Base-by-base conservation (phyloP, 2,797 vertebrate genomes). In the Cheirogaleus major region DNA sequence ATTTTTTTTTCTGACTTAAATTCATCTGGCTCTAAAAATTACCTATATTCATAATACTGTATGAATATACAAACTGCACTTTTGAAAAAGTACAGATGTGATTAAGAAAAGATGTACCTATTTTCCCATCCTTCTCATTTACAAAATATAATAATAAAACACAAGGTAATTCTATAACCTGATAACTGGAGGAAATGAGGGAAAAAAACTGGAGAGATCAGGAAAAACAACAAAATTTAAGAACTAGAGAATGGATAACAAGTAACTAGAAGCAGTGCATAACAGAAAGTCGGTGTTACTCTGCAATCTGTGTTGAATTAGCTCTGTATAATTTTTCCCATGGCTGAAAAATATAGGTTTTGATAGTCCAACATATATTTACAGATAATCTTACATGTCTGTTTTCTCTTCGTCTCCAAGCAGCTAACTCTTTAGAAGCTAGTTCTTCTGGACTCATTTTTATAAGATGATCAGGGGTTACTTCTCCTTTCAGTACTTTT, bases 371-470 rank as follows among this genome's bases (percentile, higher is more conserved):
- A 92, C 3, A 61, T 30, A 35, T 38, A 80, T 80, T 78, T 30
- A 35, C 2, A 78, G 20, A 41, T 67, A 97, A 90, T 98, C 99
- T 99, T 98, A 99, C 99, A 43, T 99, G 99, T 99, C 99, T 99
- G 98, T 99, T 99, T 98, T 99, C 99, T 98, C 99, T 99, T 98
- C 99, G 99, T 98, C 99, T 99, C 99, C 99, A 99, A 63, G 99
- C 99, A 98, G 99, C 99, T 98, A 99, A 97, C 95, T 99, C 99
- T 98, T 99, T 99, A 2, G 99, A 99, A 97, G 99, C 99, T 96
- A 99, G 98, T 94, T 99, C 99, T 98, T 99, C 99, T 0, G 99
- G 99, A 98, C 99, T 99, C 99, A 99, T 99, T 98, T 99, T 99
- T 98, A 99, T 99, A 50, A 99, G 98, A 98, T 99, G 99, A 96